Evolutionary conservation across 2,888 invertebrate species (phyloP).

Genomic region (Ectobius pallidus): DNA sequence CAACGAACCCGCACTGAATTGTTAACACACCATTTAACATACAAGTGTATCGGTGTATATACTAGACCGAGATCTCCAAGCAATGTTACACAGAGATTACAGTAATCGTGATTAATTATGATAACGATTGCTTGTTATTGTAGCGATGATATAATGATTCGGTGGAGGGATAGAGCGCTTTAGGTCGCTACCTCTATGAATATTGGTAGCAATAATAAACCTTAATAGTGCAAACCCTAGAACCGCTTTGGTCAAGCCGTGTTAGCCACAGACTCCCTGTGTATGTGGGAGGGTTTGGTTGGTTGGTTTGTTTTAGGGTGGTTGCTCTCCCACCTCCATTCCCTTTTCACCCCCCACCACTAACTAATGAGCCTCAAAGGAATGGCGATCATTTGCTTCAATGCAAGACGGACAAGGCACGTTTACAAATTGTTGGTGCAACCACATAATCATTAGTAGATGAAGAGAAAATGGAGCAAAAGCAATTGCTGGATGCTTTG

Average conservation of each 20-base stretch:
- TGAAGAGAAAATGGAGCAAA: neutral
- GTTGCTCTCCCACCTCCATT: no score
- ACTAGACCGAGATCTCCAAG: no score
- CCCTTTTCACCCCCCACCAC: neutral
- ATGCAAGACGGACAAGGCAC: conserved; percentile 7
- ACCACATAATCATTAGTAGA: conserved; percentile 8
- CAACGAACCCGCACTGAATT: neutral
- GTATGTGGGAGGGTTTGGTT: neutral
- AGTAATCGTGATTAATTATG: neutral
- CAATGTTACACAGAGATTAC: no score
- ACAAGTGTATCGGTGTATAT: neutral
- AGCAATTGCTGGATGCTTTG: no score
- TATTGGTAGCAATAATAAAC: conserved; percentile 11
- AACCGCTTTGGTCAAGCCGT: neutral
- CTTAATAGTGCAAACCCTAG: neutral
- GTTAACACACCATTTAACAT: conserved; percentile 22
- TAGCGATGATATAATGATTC: neutral
- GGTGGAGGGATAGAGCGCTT: neutral
- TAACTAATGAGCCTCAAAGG: conserved; percentile 7
- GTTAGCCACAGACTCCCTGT: neutral
- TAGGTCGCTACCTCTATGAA: conserved; percentile 2
- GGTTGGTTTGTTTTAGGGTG: no score
- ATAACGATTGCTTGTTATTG: neutral
- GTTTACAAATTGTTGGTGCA: neutral
- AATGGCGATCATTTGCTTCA: conserved; percentile 2